Base-by-base conservation (phyloP, 2,888 invertebrate genomes). In the Gonocerus acuteangulatus region DNA sequence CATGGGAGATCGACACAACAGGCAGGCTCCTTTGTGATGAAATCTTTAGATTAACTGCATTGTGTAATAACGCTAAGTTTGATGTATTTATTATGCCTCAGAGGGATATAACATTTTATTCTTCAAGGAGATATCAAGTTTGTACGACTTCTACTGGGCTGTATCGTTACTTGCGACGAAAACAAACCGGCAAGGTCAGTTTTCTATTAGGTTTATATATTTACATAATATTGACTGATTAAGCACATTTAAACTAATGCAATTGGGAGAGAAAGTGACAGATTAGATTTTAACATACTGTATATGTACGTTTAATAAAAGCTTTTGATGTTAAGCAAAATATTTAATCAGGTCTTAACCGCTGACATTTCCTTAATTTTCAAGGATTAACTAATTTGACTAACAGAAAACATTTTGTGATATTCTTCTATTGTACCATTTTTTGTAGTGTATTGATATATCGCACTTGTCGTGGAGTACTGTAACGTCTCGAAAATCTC, bases 21-120 rank as follows among this genome's bases (percentile, higher is more conserved):
- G 52, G 52, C 9, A 34, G 42, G 2, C 39, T 36, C 39, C 39
- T 52, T 39, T 42, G 22, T 21, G 52, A 52, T 52, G 52, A 52
- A 19, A 39, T 52, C 2, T 52, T 34, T 36, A 36, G 34, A 19
- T 15, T 52, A 2, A 21, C 36, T 1, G n/a, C n/a, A 2, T 13
- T 19, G 13, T 15, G 18, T 36, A 4, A 52, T 15, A 23, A n/a
- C n/a, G 19, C n/a, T n/a, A 23, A 19, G n/a, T 52, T 52, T 52
- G 52, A 52, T 52, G 42, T 22, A n/a, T 52, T 34, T 42, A 42
- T 52, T 22, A 52, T 52, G 52, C 52, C 52, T 22, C 42, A 52
- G n/a, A 36, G 52, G 6, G 19, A 52, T 22, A 52, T 52, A 2
- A 39, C 39, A n/a, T 16, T 13, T 2, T 36, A 21, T 23, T 36